Evolutionary conservation across 2,797 vertebrate species (phyloP).

Genomic region (Toxotes lorentzi): DNA sequence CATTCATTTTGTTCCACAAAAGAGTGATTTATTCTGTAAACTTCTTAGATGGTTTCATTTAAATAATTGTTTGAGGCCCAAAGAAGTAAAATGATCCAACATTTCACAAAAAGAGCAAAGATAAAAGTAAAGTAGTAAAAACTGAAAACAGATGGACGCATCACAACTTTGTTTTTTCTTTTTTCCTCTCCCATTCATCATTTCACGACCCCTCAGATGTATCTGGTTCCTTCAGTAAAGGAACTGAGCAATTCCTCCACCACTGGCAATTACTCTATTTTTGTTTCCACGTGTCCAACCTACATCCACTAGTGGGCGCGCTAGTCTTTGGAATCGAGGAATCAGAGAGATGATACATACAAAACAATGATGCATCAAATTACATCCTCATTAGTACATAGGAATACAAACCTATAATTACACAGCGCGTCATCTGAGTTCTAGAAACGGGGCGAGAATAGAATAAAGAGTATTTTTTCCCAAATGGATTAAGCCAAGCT

Average conservation of each 20-base stretch:
- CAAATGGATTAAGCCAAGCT: slow-evolving; percentile 13
- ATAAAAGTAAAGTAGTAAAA: neutral
- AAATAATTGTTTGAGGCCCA: too few relatives aligned
- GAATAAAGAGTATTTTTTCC: rapidly evolving
- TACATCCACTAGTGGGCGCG: slow-evolving; percentile 59
- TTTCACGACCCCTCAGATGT: neutral
- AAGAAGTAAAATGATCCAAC: too few relatives aligned
- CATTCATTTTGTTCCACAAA: neutral
- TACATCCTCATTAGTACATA: neutral
- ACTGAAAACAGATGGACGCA: neutral
- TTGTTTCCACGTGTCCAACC: neutral
- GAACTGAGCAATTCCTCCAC: neutral
- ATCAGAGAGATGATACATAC: neutral
- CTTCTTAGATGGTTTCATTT: neutral
- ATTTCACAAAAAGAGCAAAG: neutral
- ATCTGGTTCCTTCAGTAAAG: neutral
- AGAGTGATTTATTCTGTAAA: neutral
- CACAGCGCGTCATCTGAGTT: rapidly evolving
- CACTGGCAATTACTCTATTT: neutral
- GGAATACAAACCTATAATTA: rapidly evolving
- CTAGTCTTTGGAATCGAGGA: slow-evolving; percentile 25
- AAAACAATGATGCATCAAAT: neutral
- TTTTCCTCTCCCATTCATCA: neutral
- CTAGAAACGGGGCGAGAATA: rapidly evolving
- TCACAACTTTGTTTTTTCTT: neutral